phyloP scores from a whole-genome alignment of 2,888 invertebrate genomes.

The Rhopalosiphum nymphaeae region DNA sequence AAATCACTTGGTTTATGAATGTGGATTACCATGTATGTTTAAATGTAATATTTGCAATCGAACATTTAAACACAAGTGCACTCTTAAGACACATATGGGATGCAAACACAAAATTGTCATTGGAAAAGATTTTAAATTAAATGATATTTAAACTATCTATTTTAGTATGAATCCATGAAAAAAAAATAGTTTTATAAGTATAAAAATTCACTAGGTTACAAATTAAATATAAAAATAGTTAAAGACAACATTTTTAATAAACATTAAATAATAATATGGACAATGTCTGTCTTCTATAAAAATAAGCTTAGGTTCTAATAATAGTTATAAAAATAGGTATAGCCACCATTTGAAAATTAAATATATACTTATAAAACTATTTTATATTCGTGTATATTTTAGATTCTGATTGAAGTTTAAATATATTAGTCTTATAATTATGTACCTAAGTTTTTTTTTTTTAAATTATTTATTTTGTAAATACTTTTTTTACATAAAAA shows the following conservation, averaged over 20 bases:
- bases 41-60: constrained; percentile 65
- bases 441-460: background rate
- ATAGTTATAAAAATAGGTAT: too few species aligned
- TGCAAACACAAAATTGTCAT: constrained; percentile 65
- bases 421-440: background rate
- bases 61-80: constrained; percentile 63
- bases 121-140: constrained; percentile 54
- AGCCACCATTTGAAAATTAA: background rate
- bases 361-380: background rate
- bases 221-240: background rate
- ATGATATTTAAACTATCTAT: background rate
- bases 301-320: background rate
- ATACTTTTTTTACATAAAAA: background rate
- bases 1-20: constrained; percentile 66
- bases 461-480: too few species aligned
- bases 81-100: constrained; percentile 64
- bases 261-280: background rate
- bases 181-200: background rate
- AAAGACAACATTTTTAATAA: background rate
- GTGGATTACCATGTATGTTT: constrained; percentile 70
- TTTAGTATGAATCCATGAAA: background rate
- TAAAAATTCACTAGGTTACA: background rate
- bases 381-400: background rate
- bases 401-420: background rate
- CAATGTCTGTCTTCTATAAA: background rate